phyloP scores from a whole-genome alignment of 1,140 invertebrate genomes.

The Camponotus floridanus region DNA sequence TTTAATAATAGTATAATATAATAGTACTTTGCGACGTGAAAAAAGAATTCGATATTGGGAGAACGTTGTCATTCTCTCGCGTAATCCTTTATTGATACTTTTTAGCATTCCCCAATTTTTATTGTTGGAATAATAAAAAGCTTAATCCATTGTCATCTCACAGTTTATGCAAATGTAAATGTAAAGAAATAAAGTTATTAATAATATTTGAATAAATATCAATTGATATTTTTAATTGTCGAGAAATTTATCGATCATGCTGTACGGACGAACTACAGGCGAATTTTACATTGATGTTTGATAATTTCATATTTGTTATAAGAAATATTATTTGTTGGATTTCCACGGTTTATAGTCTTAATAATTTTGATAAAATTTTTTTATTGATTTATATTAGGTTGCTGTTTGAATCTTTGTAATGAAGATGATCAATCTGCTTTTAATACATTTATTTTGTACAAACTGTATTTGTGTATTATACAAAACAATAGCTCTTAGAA shows the following conservation, averaged over 20 bases:
- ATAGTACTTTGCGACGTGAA: no score
- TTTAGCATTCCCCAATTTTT: no score
- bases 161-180: no score
- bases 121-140: no score
- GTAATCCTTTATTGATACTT: no score
- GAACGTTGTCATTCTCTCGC: no score
- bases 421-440: not conserved
- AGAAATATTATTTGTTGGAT: not conserved
- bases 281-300: constrained; percentile 13
- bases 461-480: not conserved
- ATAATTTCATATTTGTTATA: not conserved
- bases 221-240: not conserved
- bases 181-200: not conserved
- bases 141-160: no score
- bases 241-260: constrained; percentile 14
- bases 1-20: no score
- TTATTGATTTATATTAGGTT: not conserved
- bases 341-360: not conserved
- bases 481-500: not conserved
- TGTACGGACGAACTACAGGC: not conserved
- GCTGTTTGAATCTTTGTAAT: not conserved
- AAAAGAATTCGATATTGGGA: no score
- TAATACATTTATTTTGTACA: not conserved
- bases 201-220: constrained; percentile 15
- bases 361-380: constrained; percentile 12